phyloP scores from a whole-genome alignment of 2,113 vertebrate species.

The Pelodiscus sinensis region DNA sequence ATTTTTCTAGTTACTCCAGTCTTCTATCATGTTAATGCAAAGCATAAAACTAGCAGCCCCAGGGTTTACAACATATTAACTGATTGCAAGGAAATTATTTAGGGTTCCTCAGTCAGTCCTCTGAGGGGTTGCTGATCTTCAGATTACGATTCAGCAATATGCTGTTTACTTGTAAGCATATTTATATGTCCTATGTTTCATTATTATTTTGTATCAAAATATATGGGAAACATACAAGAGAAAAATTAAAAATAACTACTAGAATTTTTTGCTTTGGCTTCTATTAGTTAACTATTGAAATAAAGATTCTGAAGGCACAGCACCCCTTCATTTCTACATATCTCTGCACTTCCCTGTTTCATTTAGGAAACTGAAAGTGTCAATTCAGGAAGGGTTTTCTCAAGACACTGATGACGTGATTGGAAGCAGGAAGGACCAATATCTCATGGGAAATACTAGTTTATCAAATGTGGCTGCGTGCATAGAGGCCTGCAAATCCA shows the following conservation, averaged over 20 bases:
- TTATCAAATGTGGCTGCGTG: neutral
- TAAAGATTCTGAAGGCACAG: neutral
- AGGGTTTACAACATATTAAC: neutral
- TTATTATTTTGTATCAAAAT: neutral
- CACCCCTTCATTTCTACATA: neutral
- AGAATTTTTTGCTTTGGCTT: neutral
- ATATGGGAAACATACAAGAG: neutral
- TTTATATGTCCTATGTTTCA: neutral
- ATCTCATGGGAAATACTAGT: neutral
- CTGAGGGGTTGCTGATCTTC: neutral
- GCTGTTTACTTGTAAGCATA: neutral
- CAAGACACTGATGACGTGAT: neutral
- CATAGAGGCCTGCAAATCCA: too few relatives aligned
- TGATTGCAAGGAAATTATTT: neutral
- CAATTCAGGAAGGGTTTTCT: neutral
- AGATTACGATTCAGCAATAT: fast-evolving
- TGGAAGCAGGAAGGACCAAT: neutral
- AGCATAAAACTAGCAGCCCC: neutral
- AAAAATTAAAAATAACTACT: neutral
- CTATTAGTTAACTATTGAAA: neutral
- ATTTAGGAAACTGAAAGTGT: neutral
- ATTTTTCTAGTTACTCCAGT: neutral
- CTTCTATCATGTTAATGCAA: neutral
- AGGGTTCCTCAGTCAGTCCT: neutral
- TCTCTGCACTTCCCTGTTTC: neutral